These are phyloP conservation scores for Mastomys natalensis DNA, from an alignment of 2,113 vertebrate species.

Conservation along the genomic window DNA sequence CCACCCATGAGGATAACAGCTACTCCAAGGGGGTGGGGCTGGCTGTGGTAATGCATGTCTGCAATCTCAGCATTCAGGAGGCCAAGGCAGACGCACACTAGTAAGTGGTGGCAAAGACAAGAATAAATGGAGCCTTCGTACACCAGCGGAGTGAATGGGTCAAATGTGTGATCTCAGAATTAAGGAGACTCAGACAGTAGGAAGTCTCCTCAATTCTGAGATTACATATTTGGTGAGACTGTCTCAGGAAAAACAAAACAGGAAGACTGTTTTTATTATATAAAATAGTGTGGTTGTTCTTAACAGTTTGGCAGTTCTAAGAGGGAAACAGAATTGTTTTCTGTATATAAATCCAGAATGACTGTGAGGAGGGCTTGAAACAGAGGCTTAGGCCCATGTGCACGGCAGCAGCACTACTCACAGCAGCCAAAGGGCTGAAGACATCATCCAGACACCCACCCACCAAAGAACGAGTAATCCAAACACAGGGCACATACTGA, in stretches of 20 bases:
- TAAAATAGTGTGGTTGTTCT: neutral
- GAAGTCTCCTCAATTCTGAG: neutral
- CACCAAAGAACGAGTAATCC: neutral
- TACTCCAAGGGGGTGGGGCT: neutral
- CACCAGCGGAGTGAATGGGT: neutral
- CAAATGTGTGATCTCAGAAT: neutral
- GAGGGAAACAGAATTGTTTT: neutral
- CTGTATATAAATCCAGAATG: neutral
- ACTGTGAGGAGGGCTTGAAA: neutral
- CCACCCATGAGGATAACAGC: neutral
- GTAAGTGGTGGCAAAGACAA: neutral
- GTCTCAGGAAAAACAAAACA: neutral
- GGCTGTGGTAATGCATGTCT: neutral
- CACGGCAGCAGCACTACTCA: neutral
- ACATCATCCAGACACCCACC: neutral
- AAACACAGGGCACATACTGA: neutral
- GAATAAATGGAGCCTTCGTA: neutral
- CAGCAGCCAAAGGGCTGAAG: neutral
- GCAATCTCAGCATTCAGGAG: neutral
- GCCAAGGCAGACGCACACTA: neutral
- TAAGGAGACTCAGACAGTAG: neutral
- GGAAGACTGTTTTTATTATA: neutral
- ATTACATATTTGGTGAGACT: neutral
- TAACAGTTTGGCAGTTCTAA: neutral
- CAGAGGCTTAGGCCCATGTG: neutral